Percentiles rank a stretch among this genome's conserved stretches.
phyloP scores from a whole-genome alignment of 2,797 vertebrate species.

The Oreortyx pictus region DNA sequence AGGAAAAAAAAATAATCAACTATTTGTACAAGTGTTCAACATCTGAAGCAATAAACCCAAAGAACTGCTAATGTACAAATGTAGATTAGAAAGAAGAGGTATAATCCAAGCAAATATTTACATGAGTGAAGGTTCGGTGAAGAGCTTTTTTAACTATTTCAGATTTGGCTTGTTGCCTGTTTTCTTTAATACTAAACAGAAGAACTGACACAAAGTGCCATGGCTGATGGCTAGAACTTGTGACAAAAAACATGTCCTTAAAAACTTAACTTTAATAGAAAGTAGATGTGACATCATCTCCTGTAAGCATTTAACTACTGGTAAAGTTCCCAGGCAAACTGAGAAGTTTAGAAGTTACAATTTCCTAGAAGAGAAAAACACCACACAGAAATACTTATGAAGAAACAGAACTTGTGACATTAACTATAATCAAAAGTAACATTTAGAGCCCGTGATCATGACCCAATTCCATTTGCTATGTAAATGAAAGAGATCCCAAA shows the following conservation, averaged over 20 bases:
- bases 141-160: neutral
- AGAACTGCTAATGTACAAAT: neutral
- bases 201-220: neutral
- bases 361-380: too few species aligned
- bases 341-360: too few species aligned
- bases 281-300: neutral
- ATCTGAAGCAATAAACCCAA: neutral
- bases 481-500: neutral
- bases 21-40: neutral
- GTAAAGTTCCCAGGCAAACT: too few species aligned
- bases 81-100: neutral
- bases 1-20: neutral
- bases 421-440: neutral
- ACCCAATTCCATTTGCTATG: neutral
- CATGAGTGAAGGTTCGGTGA: neutral
- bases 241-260: neutral
- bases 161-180: neutral
- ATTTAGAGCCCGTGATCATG: accelerated
- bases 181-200: neutral
- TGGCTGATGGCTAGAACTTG: neutral
- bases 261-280: neutral
- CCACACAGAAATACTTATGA: neutral
- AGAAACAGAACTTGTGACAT: neutral
- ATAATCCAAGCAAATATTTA: neutral
- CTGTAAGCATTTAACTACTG: too few species aligned